phyloP scores from a whole-genome alignment of 2,113 vertebrate genomes.

The Ranitomeya variabilis region DNA sequence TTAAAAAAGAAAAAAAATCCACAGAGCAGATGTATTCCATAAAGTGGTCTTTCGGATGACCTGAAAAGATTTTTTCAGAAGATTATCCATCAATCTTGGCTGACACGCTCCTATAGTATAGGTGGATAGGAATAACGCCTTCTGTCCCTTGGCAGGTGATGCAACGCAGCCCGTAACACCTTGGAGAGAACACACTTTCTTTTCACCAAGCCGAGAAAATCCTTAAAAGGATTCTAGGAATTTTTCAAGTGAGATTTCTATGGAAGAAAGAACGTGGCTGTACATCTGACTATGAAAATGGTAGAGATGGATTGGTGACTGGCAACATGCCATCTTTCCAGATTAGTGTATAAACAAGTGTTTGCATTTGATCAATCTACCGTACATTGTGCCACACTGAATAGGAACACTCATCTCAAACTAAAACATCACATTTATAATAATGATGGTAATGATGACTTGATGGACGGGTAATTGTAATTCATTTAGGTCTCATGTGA shows the following conservation, averaged over 20 bases:
- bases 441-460: not conserved
- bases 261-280: not conserved
- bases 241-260: conserved; percentile 22
- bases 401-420: not conserved
- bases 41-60: not conserved
- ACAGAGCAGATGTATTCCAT: not conserved
- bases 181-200: not conserved
- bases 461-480: conserved; percentile 4
- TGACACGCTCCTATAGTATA: not conserved
- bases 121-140: not conserved
- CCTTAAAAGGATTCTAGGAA: conserved; percentile 25
- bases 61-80: not conserved
- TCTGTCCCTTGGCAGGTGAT: conserved; percentile 5
- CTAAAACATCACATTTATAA: not conserved
- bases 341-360: conserved; percentile 22
- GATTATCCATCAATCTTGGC: not conserved
- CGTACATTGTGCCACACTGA: not conserved
- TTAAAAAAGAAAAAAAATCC: not conserved
- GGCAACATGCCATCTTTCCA: not conserved
- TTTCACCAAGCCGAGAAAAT: conserved; percentile 30
- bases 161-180: not conserved
- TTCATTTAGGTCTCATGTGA: not conserved
- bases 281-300: not conserved
- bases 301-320: not conserved
- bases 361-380: not conserved